These are phyloP conservation scores for Molossus molossus DNA, from an alignment of 2,797 vertebrate species.

Conservation along the genomic window DNA sequence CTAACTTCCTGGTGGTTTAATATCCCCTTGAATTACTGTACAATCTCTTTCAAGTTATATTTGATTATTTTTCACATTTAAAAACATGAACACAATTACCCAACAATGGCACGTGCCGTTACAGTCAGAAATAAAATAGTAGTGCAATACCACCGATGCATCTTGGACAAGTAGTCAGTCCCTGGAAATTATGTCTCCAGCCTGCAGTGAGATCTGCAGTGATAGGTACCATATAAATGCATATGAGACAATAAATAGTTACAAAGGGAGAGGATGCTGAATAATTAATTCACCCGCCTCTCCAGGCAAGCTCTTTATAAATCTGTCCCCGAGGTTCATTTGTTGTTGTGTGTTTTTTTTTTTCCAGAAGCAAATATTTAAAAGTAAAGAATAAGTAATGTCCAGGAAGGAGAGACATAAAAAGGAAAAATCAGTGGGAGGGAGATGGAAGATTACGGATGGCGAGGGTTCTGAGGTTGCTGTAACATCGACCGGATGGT, in stretches of 20 bases:
- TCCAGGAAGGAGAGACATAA: constrained; percentile 68
- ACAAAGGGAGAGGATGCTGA: constrained; percentile 83
- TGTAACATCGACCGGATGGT: fast-evolving
- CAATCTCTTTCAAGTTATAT: constrained; percentile 85
- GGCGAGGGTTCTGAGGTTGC: not conserved
- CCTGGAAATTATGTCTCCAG: constrained; percentile 79
- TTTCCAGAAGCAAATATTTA: constrained; percentile 84
- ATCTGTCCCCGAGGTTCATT: constrained; percentile 80
- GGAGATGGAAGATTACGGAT: constrained; percentile 68
- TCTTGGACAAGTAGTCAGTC: constrained; percentile 79
- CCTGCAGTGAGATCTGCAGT: constrained; percentile 49
- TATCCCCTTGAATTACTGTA: constrained; percentile 87
- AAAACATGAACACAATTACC: constrained; percentile 87
- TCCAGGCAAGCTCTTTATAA: constrained; percentile 81
- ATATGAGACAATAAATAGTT: constrained; percentile 85
- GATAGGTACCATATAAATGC: constrained; percentile 83
- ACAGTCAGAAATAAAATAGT: constrained; percentile 84
- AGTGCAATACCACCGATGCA: constrained; percentile 69
- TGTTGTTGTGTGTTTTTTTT: not conserved
- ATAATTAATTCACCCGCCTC: constrained; percentile 85
- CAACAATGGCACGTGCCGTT: constrained; percentile 76
- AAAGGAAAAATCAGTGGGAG: constrained; percentile 64
- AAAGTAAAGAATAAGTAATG: constrained; percentile 85
- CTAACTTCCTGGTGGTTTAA: constrained; percentile 86
- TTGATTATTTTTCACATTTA: constrained; percentile 89